Evolutionary conservation across 2,888 invertebrate species (phyloP), one percentile per base, ranked within the genome.

Genomic region (Phortica okadai): DNA sequence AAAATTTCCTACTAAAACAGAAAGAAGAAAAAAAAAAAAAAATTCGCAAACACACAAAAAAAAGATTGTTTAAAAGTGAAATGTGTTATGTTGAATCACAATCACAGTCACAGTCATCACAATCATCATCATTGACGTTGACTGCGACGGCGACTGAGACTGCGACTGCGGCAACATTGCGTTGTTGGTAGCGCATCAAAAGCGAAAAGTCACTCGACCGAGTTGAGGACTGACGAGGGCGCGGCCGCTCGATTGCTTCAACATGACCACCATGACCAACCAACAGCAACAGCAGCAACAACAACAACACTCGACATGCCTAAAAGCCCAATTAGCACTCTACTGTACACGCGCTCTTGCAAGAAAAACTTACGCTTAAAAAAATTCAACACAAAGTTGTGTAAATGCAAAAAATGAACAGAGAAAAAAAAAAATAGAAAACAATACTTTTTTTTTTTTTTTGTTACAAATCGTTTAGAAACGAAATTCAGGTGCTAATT

Each of bases 401-500:
- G 33, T 5, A 33, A 33, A 56, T 16, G 11, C 10, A 10, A 56
- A 14, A 6, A 16, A 56, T 16, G n/a, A 56, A 11, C 56, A 69
- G 16, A 69, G 8, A 44, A n/a, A 45, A 7, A 69, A 69, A 69
- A 69, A 69, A 69, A 69, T 69, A n/a, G 33, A 69, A 69, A 69
- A 69, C n/a, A 16, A 33, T 44, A 69, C n/a, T 16, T n/a, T n/a
- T n/a, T n/a, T n/a, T 44, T 62, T 62, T 11, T 25, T 21, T 44
- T 16, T 44, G 44, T 44, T 69, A 69, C 45, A 69, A 69, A 50
- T 69, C 69, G 69, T 50, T 69, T 69, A 69, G 45, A 45, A 69
- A 25, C 69, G 50, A 69, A 69, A 69, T 69, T 69, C 69, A 69
- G 69, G 45, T 69, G 69, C 69, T 69, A 69, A 69, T 69, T 69